Conservation (phyloP, 2,888 invertebrate species). For the Monoplex corrugatus region DNA sequence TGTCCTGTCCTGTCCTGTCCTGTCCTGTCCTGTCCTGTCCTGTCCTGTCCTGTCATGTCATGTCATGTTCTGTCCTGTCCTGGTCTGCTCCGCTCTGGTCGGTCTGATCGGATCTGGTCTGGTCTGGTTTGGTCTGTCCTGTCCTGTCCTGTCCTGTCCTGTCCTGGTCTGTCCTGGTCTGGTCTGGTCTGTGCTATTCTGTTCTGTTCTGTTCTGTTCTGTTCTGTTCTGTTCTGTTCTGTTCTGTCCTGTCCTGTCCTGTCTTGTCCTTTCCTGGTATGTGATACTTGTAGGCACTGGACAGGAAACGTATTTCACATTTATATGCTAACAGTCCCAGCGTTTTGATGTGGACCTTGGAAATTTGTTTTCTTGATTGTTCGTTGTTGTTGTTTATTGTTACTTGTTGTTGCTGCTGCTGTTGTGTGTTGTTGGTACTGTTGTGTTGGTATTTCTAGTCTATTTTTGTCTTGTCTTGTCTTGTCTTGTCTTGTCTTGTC, state of each 20-base stretch:
- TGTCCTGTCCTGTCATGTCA: conserved; percentile 24
- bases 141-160: background rate
- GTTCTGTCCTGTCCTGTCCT: background rate
- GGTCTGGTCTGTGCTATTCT: background rate
- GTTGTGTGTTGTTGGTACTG: no score
- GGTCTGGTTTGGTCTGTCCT: conserved; percentile 33
- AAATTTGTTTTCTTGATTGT: no score
- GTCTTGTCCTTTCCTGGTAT: background rate
- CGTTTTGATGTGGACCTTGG: no score
- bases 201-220: background rate
- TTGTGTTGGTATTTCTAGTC: no score
- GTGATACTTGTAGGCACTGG: no score
- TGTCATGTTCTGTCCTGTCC: conserved; percentile 50
- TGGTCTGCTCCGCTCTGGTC: conserved; percentile 42
- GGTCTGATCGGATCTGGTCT: no score
- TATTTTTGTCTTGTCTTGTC: background rate
- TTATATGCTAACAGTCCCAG: no score
- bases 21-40: conserved; percentile 51
- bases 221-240: background rate
- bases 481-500: background rate
- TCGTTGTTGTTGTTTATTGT: no score
- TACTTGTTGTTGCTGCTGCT: no score
- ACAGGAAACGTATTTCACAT: no score
- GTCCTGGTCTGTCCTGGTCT: background rate
- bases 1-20: conserved; percentile 52